Conservation (phyloP, 2,888 invertebrate genomes). For the Urechis unicinctus region DNA sequence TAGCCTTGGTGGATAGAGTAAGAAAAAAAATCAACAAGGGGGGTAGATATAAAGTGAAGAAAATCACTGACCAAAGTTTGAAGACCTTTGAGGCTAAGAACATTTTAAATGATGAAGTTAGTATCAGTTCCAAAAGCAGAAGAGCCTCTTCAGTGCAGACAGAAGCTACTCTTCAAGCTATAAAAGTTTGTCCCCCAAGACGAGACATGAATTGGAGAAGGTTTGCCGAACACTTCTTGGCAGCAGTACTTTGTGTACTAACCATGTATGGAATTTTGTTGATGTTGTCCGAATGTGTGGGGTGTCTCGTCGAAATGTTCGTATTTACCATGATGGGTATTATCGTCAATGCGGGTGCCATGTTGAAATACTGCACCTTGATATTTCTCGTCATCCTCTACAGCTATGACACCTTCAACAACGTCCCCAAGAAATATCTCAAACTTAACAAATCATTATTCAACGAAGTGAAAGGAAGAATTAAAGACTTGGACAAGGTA, state of each 20-base stretch:
- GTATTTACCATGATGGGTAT: slow-evolving; percentile 46
- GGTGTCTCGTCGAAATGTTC: slow-evolving; percentile 21
- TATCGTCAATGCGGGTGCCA: slow-evolving; percentile 45
- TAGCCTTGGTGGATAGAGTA: slow-evolving; percentile 3
- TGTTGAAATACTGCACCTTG: slow-evolving; percentile 44
- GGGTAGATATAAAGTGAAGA: slow-evolving; percentile 6
- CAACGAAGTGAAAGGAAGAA: slow-evolving; percentile 40
- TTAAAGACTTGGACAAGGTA: slow-evolving; percentile 30
- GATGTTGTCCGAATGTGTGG: slow-evolving; percentile 21
- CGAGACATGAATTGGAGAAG: not conserved
- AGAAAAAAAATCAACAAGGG: slow-evolving; percentile 1
- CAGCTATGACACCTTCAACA: slow-evolving; percentile 47
- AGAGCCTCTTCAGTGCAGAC: not conserved
- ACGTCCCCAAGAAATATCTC: slow-evolving; percentile 46
- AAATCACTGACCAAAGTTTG: slow-evolving; percentile 9
- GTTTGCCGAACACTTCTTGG: slow-evolving; percentile 9
- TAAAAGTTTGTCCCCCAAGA: not conserved
- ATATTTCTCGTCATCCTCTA: slow-evolving; percentile 46
- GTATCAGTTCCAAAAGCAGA: not conserved
- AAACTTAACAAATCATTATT: slow-evolving; percentile 43
- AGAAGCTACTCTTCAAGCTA: not conserved
- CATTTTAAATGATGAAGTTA: not conserved
- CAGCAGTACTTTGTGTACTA: slow-evolving; percentile 14
- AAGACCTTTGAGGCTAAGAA: slow-evolving; percentile 9
- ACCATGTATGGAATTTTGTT: slow-evolving; percentile 22